Evolutionary conservation across 2,888 invertebrate species (phyloP), one percentile per base, ranked within the genome.

Genomic region (Perizoma flavofasciatum): DNA sequence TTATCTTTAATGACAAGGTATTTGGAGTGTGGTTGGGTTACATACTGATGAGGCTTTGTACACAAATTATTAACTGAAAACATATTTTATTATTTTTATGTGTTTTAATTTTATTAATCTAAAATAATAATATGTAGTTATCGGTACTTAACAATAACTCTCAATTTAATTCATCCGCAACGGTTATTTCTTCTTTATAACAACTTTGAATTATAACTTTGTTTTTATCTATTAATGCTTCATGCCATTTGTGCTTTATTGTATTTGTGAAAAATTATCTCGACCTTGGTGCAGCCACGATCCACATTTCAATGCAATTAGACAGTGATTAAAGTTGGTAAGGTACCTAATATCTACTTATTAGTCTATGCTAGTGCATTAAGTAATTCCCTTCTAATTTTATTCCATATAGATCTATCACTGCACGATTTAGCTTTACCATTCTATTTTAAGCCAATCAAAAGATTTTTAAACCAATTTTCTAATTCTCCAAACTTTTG

Each of bases 201-300:
- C 22, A 22, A 22, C 22, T 22, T 22, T 22, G 22, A 37, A 5
- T 37, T 8, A 37, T 37, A 37, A 7, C 37, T 7, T 43, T 43
- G 45, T 45, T 45, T 45, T 22, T 22, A 22, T 22, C 1, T 22
- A 22, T 22, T 22, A 22, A 22, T 22, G 22, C 22, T 22, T n/a
- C n/a, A 22, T 22, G 22, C 22, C n/a, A n/a, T n/a, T n/a, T n/a
- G 22, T 22, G 22, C 22, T 22, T 22, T n/a, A n/a, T 22, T 22
- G 22, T 22, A 22, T 22, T 22, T 22, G 3, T 22, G 22, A 22
- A 22, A n/a, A n/a, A n/a, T n/a, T n/a, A 73, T 72, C 65, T 63
- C 70, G 72, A 75, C 82, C 82, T 80, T 79, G 78, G 59, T 66
- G 70, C 66, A 77, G 71, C 73, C 77, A 78, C 77, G 74, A 74